These are phyloP conservation scores for Pogonocherus hispidulus DNA, from an alignment of 2,888 invertebrate genomes.

Conservation along the genomic window DNA sequence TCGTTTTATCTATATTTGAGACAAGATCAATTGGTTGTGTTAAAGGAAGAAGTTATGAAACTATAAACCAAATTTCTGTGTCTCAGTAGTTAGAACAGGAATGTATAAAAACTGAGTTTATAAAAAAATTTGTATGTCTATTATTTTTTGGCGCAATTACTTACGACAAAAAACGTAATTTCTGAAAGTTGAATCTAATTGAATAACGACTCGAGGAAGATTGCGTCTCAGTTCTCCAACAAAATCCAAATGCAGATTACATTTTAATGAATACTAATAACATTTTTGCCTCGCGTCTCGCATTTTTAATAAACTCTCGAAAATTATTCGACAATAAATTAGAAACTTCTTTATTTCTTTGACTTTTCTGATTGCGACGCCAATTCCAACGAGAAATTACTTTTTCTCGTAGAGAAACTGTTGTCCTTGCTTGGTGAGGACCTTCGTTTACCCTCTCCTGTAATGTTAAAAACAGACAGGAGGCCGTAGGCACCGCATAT, in stretches of 20 bases:
- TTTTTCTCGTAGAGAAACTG: background rate
- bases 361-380: background rate
- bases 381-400: background rate
- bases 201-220: background rate
- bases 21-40: too few species aligned
- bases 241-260: conserved; percentile 18
- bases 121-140: too few species aligned
- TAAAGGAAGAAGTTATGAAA: too few species aligned
- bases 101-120: too few species aligned
- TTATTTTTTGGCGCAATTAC: too few species aligned
- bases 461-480: background rate
- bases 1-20: too few species aligned
- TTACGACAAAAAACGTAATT: too few species aligned
- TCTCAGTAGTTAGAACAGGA: too few species aligned
- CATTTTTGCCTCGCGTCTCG: conserved; percentile 22
- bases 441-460: background rate
- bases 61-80: too few species aligned
- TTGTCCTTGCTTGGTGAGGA: background rate
- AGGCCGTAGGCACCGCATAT: background rate
- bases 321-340: conserved; percentile 24
- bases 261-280: conserved; percentile 30
- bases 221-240: conserved; percentile 3
- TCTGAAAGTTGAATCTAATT: conserved; percentile 9
- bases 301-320: conserved; percentile 23
- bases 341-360: conserved; percentile 6